These are phyloP conservation scores for Turritopsis dohrnii DNA, from an alignment of 30 jellyfish, hydroid and myxozoan species.

Conservation along the genomic window DNA sequence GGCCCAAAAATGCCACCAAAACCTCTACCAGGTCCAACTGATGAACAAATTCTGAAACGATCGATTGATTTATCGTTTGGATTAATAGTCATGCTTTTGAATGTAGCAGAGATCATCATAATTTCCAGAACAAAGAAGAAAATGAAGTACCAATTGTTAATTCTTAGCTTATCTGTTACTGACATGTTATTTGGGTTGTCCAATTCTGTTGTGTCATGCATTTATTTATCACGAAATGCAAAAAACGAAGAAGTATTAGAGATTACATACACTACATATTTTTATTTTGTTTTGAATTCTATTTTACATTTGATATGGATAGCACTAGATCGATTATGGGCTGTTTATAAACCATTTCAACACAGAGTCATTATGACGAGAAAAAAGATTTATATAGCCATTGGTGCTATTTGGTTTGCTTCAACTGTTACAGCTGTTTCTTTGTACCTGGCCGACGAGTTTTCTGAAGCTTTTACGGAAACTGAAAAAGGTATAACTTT, in stretches of 20 bases:
- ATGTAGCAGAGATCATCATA: neutral
- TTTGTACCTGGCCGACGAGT: neutral
- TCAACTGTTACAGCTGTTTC: conserved; percentile 11
- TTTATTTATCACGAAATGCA: neutral
- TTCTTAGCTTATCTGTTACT: conserved; percentile 22
- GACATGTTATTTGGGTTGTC: conserved; percentile 22
- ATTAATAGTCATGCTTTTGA: neutral
- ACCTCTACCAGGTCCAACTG: neutral
- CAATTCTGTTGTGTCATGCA: conserved; percentile 1
- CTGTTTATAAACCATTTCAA: neutral
- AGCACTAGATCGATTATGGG: conserved; percentile 18
- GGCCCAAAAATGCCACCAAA: too few species aligned
- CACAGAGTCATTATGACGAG: neutral
- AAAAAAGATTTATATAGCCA: neutral
- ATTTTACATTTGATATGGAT: conserved; percentile 18
- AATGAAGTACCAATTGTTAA: neutral
- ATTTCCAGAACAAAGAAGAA: neutral
- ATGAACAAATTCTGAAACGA: neutral
- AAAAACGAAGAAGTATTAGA: neutral
- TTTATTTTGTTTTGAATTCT: conserved; percentile 2
- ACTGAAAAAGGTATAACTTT: neutral
- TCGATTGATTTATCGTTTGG: conserved; percentile 13
- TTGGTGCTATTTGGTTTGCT: neutral
- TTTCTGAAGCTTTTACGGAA: neutral
- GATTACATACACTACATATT: conserved; percentile 16